A percentile compares a stretch with the other conserved stretches of the same genome.
These are phyloP conservation scores for Trigoniulus corallinus DNA, from an alignment of 1,140 invertebrate genomes.

Conservation along the genomic window DNA sequence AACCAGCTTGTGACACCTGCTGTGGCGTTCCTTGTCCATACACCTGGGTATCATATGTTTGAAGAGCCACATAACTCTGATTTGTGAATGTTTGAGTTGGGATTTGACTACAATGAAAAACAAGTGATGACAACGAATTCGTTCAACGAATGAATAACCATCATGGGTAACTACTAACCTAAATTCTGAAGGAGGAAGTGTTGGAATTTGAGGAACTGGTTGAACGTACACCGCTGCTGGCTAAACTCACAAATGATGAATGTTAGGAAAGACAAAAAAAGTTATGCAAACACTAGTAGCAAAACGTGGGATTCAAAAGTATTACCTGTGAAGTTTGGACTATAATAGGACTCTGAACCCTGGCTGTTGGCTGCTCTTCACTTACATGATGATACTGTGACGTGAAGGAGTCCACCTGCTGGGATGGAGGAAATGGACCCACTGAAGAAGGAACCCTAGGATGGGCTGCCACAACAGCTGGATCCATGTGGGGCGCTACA, in stretches of 20 bases:
- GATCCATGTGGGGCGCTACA: conserved; percentile 27
- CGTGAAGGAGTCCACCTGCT: not conserved
- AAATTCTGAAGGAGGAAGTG: not conserved
- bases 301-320: too few relatives aligned
- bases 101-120: conserved; percentile 12
- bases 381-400: not conserved
- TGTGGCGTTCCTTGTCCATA: not conserved
- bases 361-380: not conserved
- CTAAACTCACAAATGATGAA: too few relatives aligned
- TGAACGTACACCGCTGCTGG: not conserved
- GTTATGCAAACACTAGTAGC: too few relatives aligned
- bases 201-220: not conserved
- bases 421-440: too few relatives aligned
- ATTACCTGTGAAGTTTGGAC: too few relatives aligned
- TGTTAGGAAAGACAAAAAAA: too few relatives aligned
- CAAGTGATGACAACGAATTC: not conserved
- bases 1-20: not conserved
- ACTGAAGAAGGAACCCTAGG: conserved; percentile 17
- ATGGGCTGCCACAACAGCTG: conserved; percentile 27
- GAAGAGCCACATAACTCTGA: conserved; percentile 12
- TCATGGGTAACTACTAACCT: not conserved
- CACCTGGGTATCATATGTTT: conserved; percentile 1
- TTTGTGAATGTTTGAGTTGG: conserved; percentile 18
- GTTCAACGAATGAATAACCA: not conserved
- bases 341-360: too few relatives aligned